These are phyloP conservation scores for Xestobium rufovillosum DNA, from an alignment of 2,888 invertebrate genomes.

Conservation along the genomic window DNA sequence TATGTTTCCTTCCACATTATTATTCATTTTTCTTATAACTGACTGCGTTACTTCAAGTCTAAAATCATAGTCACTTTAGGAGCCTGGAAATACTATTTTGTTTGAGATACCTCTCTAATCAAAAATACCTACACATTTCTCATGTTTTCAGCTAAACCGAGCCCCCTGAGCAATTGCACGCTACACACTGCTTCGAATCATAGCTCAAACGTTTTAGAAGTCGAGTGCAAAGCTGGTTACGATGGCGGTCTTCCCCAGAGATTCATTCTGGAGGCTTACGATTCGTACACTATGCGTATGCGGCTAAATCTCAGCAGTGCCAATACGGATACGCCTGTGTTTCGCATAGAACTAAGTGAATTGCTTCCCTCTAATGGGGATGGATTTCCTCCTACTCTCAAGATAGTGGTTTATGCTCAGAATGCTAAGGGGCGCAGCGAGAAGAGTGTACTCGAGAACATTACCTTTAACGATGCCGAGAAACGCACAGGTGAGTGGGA, in stretches of 20 bases:
- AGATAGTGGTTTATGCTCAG: conserved; percentile 72
- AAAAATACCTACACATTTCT: neutral
- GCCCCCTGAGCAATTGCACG: conserved; percentile 79
- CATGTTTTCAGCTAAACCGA: conserved; percentile 60
- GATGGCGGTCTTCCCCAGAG: conserved; percentile 84
- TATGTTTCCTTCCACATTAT: too few species aligned
- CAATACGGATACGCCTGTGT: conserved; percentile 51
- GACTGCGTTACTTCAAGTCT: too few species aligned
- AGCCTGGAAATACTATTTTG: neutral
- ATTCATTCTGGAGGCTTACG: conserved; percentile 76
- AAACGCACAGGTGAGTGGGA: conserved; percentile 66
- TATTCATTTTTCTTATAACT: too few species aligned
- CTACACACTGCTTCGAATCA: conserved; percentile 60
- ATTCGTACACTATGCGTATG: conserved; percentile 62
- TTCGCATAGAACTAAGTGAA: conserved; percentile 57
- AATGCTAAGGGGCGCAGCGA: conserved; percentile 83
- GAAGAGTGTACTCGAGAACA: conserved; percentile 73
- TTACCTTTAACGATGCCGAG: conserved; percentile 80
- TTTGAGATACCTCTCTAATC: conserved; percentile 1
- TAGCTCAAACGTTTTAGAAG: conserved; percentile 56
- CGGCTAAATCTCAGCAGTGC: conserved; percentile 62
- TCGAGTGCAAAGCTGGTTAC: conserved; percentile 81
- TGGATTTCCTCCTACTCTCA: conserved; percentile 53
- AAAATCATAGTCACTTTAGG: too few species aligned
- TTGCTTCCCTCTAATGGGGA: conserved; percentile 47